Evolutionary conservation across 2,113 vertebrate species (phyloP).

Genomic region (Gnathonemus echidnorhynchus): DNA sequence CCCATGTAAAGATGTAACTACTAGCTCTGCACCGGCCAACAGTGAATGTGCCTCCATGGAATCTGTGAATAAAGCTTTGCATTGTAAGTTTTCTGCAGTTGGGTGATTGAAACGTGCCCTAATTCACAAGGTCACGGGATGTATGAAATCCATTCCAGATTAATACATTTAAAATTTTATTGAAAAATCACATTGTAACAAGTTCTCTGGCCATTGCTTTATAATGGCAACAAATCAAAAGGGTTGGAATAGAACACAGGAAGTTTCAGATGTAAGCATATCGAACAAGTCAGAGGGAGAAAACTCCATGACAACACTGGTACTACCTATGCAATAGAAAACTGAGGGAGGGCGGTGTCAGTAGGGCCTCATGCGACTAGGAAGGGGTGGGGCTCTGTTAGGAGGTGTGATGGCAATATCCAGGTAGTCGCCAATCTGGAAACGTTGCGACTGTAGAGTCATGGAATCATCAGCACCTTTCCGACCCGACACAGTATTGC

Average conservation of each 20-base stretch:
- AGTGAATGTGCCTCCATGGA: background rate
- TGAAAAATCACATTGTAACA: background rate
- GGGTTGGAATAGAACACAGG: background rate
- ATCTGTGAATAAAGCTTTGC: background rate
- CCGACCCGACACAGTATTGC: constrained; percentile 85
- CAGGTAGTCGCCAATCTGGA: constrained; percentile 95
- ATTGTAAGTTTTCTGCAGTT: background rate
- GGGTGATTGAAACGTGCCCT: background rate
- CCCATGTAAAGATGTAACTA: background rate
- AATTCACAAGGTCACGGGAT: background rate
- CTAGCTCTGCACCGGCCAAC: background rate
- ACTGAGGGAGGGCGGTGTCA: constrained; percentile 42
- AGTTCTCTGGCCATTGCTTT: background rate
- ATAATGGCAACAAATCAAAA: background rate
- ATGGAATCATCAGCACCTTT: constrained; percentile 94
- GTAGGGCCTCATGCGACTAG: constrained; percentile 86
- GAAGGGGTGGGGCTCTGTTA: constrained; percentile 79
- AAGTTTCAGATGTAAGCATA: background rate
- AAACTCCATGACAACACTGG: background rate
- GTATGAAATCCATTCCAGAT: background rate
- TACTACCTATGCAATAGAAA: background rate
- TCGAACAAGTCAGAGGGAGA: background rate
- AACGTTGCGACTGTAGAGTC: constrained; percentile 94
- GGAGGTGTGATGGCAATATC: constrained; percentile 95
- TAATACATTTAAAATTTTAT: background rate